phyloP scores from a whole-genome alignment of 2,797 vertebrate genomes.

The Pelobates cultripes region DNA sequence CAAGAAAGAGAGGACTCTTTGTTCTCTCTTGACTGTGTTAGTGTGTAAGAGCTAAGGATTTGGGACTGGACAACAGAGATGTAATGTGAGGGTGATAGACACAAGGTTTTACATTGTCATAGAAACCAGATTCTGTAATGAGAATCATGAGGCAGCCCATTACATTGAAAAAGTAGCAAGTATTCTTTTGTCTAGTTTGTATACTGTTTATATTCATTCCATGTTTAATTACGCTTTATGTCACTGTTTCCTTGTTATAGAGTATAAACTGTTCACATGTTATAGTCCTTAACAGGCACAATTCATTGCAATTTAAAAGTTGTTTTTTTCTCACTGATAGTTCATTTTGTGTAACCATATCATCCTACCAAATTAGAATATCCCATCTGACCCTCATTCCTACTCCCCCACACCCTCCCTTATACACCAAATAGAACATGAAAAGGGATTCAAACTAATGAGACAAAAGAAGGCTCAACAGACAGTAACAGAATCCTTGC shows the following conservation, averaged over 20 bases:
- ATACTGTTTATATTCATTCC: too few relatives aligned
- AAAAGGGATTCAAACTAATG: background rate
- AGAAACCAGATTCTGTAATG: conserved; percentile 2
- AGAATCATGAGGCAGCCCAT: too few relatives aligned
- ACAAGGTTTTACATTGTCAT: background rate
- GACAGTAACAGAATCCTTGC: background rate
- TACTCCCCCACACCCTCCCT: background rate
- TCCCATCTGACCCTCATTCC: background rate
- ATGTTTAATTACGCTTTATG: too few relatives aligned
- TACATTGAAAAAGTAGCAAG: too few relatives aligned
- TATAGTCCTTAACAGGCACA: too few relatives aligned
- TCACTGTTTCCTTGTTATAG: too few relatives aligned
- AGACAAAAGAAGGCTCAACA: background rate
- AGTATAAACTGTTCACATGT: too few relatives aligned
- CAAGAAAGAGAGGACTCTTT: conserved; percentile 2
- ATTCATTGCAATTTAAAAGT: too few relatives aligned
- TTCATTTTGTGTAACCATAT: background rate
- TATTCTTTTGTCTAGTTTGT: too few relatives aligned
- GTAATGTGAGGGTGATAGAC: background rate
- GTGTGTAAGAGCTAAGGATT: background rate
- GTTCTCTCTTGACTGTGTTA: background rate
- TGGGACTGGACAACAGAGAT: background rate
- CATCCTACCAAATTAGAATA: background rate
- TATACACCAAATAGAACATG: background rate
- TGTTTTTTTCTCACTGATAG: too few relatives aligned